Evolutionary conservation across 2,888 invertebrate genomes (phyloP).

Genomic region (Sylvicola fuscatus): DNA sequence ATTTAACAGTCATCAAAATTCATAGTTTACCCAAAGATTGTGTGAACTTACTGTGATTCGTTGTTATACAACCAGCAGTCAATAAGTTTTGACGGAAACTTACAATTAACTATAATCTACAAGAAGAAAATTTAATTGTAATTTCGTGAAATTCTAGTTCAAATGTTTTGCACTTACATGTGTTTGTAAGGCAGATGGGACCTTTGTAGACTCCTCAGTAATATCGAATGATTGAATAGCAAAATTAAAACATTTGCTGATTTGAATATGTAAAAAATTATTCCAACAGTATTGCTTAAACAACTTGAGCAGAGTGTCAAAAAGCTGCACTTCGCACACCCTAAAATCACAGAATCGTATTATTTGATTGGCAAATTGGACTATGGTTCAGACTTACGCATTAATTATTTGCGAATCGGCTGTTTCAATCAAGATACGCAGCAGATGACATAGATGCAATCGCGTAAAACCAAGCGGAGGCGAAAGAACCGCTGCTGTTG

Average conservation of each 20-base stretch:
- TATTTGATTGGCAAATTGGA: too few relatives aligned
- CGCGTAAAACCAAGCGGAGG: constrained; percentile 63
- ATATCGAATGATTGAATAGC: constrained; percentile 31
- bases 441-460: constrained; percentile 57
- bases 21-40: neutral
- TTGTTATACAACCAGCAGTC: constrained; percentile 66
- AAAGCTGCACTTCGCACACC: constrained; percentile 30
- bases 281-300: constrained; percentile 83
- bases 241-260: constrained; percentile 54
- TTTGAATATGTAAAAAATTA: constrained; percentile 87
- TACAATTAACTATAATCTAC: constrained; percentile 60
- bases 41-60: constrained; percentile 46
- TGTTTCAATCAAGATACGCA: constrained; percentile 53
- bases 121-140: constrained; percentile 12
- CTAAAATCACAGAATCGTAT: constrained; percentile 9
- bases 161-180: constrained; percentile 24
- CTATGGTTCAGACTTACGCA: too few relatives aligned
- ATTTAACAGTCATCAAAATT: constrained; percentile 2
- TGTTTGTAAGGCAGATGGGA: constrained; percentile 29
- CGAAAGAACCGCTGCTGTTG: constrained; percentile 46
- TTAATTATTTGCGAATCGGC: constrained; percentile 49
- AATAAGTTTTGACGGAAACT: constrained; percentile 56
- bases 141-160: neutral
- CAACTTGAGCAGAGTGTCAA: constrained; percentile 52
- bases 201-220: constrained; percentile 16